Conservation (phyloP, 2,888 invertebrate genomes). For the Tubulanus polymorphus region DNA sequence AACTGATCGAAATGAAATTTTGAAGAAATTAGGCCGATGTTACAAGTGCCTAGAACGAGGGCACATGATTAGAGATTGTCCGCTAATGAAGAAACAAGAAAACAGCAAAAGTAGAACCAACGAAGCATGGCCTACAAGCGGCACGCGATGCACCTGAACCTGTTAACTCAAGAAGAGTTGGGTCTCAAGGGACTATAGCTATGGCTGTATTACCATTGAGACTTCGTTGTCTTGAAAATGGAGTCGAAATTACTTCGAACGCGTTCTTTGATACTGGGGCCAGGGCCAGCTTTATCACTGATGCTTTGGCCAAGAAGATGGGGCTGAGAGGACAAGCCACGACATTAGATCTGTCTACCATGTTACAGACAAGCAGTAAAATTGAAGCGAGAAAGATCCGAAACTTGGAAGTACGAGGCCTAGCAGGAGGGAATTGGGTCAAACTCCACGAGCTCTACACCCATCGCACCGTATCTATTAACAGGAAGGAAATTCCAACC, state of each 20-base stretch:
- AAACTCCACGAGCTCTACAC: not conserved
- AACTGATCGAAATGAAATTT: not conserved
- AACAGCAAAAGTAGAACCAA: too few species aligned
- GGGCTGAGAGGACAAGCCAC: not conserved
- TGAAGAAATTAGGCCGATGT: not conserved
- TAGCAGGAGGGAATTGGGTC: not conserved
- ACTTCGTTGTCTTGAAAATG: not conserved
- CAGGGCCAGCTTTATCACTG: not conserved
- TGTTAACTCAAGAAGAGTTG: not conserved
- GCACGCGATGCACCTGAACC: too few species aligned
- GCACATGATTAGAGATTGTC: too few species aligned
- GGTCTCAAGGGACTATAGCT: not conserved
- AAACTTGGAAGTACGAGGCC: not conserved
- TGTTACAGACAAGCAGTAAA: not conserved
- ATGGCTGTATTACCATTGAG: not conserved
- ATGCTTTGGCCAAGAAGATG: not conserved
- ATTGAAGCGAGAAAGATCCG: not conserved
- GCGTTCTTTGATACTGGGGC: not conserved
- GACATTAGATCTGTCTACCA: not conserved
- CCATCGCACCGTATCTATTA: not conserved
- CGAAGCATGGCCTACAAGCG: too few species aligned
- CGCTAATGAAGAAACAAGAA: too few species aligned
- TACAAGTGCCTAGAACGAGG: constrained; percentile 1
- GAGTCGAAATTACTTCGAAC: not conserved
- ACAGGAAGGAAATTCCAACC: not conserved